These are phyloP conservation scores for Eueremaeus valkanovi DNA, from an alignment of 2,888 invertebrate genomes.

Conservation along the genomic window DNA sequence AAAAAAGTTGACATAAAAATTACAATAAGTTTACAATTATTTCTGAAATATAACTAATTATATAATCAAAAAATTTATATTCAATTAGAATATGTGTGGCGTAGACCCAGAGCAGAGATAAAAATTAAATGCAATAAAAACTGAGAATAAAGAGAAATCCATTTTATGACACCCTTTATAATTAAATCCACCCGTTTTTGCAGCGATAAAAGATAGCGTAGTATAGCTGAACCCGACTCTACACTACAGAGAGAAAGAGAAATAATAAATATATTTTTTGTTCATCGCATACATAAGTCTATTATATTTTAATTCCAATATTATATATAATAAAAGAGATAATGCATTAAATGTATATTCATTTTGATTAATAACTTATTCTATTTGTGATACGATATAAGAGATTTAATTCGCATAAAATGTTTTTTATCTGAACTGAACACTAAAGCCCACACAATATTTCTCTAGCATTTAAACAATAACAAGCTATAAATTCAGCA, in stretches of 20 bases:
- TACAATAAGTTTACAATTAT: background rate
- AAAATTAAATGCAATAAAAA: too few relatives aligned
- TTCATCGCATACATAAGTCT: background rate
- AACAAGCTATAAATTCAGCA: background rate
- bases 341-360: background rate
- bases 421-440: too few relatives aligned
- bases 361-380: too few relatives aligned
- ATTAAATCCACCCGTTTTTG: slow-evolving; percentile 3
- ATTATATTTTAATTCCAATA: background rate
- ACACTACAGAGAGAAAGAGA: too few relatives aligned
- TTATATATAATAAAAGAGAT: background rate
- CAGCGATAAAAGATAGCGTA: background rate
- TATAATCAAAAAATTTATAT: too few relatives aligned
- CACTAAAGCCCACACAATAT: too few relatives aligned
- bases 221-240: too few relatives aligned
- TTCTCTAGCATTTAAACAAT: too few relatives aligned
- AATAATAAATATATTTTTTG: too few relatives aligned
- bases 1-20: background rate
- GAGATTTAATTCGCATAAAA: too few relatives aligned
- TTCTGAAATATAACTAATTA: background rate
- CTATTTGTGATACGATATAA: too few relatives aligned
- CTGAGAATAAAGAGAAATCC: too few relatives aligned
- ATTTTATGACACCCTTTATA: slow-evolving; percentile 12
- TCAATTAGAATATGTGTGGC: background rate
- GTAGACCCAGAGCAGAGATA: background rate